Base-by-base conservation (phyloP, 2,888 invertebrate species). In the Rhyacophila evoluta region DNA sequence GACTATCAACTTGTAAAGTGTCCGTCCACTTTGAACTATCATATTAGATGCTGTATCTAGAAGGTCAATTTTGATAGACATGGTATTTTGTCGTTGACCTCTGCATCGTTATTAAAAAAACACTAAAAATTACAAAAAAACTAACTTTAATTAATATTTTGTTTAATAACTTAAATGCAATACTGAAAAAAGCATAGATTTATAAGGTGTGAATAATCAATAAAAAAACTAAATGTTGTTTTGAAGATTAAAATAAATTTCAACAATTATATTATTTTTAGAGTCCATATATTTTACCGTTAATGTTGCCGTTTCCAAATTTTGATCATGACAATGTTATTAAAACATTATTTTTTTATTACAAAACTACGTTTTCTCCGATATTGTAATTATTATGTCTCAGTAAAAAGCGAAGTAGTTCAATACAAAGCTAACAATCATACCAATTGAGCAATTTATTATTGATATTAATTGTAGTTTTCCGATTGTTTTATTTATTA, bases 361-460 rank as follows among this genome's bases (percentile, higher is more conserved):
- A 33, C 29, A 33, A 33, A 33, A 33, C 4, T 33, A 33, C 6
- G 2, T n/a, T 19, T 25, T 2, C 1, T 55, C 19, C 2, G 25
- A 25, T 55, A 55, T 19, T 25, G 25, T 55, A 74, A 55, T 33
- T 27, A 29, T 33, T 33, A 36, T 74, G 69, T 78, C 74, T 74
- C 38, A 74, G 73, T 77, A 25, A 28, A 76, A 74, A 55, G 11
- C n/a, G 19, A 71, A 38, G 69, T 74, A 38, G 37, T 68, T 28
- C 55, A 41, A 41, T 72, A 33, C 41, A 72, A 74, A 79, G 74
- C 81, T 19, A 29, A 55, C 75, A 78, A 80, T 80, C 72, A 76
- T 75, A 80, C 74, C 78, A 78, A 80, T 81, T 81, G 79, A 80
- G 78, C 78, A 77, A 76, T 77, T 76, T 78, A 71, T 74, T 55